These are phyloP conservation scores for Muscicapa adusta DNA, from an alignment of 2,113 vertebrate genomes.

Conservation along the genomic window DNA sequence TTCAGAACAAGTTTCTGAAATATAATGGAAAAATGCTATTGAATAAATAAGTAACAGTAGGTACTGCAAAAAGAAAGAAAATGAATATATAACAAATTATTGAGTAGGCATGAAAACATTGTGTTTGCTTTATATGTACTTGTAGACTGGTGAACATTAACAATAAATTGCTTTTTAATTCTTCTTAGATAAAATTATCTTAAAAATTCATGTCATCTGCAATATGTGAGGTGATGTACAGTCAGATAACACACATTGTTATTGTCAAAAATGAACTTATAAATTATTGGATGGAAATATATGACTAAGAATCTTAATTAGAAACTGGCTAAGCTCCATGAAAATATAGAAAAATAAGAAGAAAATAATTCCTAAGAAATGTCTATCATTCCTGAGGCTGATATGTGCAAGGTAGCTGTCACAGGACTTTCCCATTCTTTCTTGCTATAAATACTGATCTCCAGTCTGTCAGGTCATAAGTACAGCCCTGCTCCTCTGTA, in stretches of 20 bases:
- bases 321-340: background rate
- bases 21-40: background rate
- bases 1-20: background rate
- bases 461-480: background rate
- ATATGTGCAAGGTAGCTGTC: background rate
- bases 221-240: background rate
- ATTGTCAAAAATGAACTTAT: background rate
- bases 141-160: background rate
- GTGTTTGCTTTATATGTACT: background rate
- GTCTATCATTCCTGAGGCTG: background rate
- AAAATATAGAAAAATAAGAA: background rate
- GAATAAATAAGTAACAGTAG: background rate
- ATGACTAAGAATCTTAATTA: background rate
- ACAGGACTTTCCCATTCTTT: background rate
- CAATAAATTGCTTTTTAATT: background rate
- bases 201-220: background rate
- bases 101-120: background rate
- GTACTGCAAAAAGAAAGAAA: background rate
- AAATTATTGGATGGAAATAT: background rate
- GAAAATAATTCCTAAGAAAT: background rate
- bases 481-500: background rate
- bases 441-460: background rate
- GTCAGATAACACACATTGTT: background rate
- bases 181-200: background rate
- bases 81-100: background rate